phyloP scores from a whole-genome alignment of 2,113 vertebrate species.

The Brachypteracias leptosomus region DNA sequence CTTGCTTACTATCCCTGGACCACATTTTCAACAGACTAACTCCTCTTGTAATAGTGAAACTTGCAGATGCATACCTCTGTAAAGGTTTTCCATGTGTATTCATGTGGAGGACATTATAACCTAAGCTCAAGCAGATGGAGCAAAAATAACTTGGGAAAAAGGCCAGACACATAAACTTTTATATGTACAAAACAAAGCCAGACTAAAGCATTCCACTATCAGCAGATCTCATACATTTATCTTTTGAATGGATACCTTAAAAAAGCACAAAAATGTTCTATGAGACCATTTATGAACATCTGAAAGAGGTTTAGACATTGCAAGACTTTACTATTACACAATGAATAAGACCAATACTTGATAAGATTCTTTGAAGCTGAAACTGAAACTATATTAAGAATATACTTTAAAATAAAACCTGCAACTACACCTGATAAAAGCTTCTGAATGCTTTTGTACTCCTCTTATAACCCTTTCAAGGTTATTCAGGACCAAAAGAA shows the following conservation, averaged over 20 bases:
- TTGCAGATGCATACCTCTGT: neutral
- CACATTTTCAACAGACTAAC: neutral
- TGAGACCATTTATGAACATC: neutral
- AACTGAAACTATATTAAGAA: conserved; percentile 42
- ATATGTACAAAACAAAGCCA: conserved; percentile 10
- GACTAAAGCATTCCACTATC: neutral
- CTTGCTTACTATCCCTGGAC: neutral
- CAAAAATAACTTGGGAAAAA: neutral
- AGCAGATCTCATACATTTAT: neutral
- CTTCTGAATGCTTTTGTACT: conserved; percentile 55
- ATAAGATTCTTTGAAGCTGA: conserved; percentile 56
- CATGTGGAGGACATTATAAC: neutral
- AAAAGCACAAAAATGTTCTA: neutral
- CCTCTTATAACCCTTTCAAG: conserved; percentile 35
- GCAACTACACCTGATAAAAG: conserved; percentile 53
- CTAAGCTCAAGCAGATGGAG: neutral
- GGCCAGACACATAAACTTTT: neutral
- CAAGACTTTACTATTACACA: neutral
- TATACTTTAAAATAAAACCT: conserved; percentile 62
- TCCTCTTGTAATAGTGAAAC: neutral
- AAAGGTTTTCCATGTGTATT: neutral
- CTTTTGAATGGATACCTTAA: neutral
- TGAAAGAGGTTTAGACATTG: neutral
- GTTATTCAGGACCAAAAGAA: conserved; percentile 52
- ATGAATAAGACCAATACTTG: neutral